phyloP scores from a whole-genome alignment of 2,888 invertebrate genomes.

The Watsonalla binaria region DNA sequence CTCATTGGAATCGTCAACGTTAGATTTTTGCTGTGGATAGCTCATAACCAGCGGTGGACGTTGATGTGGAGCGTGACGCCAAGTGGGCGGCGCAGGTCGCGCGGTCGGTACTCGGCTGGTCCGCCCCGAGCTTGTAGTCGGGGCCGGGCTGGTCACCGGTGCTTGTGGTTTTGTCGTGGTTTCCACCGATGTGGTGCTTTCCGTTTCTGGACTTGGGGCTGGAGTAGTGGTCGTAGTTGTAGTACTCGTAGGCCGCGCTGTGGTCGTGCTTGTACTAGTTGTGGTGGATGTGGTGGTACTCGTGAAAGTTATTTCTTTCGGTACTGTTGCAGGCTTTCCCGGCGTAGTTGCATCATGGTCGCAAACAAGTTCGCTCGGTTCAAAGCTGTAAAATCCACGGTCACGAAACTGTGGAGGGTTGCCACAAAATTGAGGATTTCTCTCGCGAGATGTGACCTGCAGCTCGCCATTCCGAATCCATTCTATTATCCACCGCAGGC shows the following conservation, averaged over 20 bases:
- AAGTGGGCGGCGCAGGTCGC: conserved; percentile 61
- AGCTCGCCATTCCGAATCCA: conserved; percentile 93
- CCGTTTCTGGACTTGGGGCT: conserved; percentile 29
- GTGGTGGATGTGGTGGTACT: conserved; percentile 42
- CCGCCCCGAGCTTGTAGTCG: conserved; percentile 50
- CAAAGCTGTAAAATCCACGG: conserved; percentile 91
- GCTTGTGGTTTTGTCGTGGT: conserved; percentile 33
- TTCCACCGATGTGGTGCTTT: conserved; percentile 32
- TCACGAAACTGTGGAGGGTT: conserved; percentile 88
- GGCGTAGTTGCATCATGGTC: conserved; percentile 58
- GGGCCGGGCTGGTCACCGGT: conserved; percentile 9
- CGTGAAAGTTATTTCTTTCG: conserved; percentile 34
- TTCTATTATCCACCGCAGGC: conserved; percentile 91
- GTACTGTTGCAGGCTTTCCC: conserved; percentile 33
- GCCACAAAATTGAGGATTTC: conserved; percentile 95
- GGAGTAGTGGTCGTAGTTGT: conserved; percentile 40
- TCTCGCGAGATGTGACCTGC: conserved; percentile 94
- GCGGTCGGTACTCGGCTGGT: conserved; percentile 50
- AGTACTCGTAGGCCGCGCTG: conserved; percentile 27
- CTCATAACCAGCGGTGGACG: conserved; percentile 86
- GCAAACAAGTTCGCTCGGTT: conserved; percentile 85
- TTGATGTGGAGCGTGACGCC: conserved; percentile 77
- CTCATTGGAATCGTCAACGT: conserved; percentile 83
- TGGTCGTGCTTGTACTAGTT: conserved; percentile 33
- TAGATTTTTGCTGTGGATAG: conserved; percentile 82